Percentiles rank a stretch among this genome's conserved stretches.
Conservation (phyloP, 2,797 vertebrate genomes). For the Spheniscus humboldti region DNA sequence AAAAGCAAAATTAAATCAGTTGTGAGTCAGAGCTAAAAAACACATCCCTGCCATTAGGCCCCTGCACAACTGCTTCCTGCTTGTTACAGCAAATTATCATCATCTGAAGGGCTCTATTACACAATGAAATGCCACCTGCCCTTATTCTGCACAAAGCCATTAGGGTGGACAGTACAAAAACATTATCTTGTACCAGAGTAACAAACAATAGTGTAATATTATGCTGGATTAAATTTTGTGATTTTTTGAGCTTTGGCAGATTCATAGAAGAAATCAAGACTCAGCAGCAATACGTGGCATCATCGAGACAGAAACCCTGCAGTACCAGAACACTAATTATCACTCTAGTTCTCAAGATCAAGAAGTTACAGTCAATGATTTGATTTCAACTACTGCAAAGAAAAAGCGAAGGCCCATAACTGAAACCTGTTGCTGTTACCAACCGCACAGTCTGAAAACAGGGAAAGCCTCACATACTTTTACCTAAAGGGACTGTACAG, state of each 20-base stretch:
- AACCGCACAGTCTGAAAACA: not conserved
- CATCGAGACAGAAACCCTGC: not conserved
- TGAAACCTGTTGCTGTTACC: not conserved
- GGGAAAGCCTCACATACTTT: not conserved
- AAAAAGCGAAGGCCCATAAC: not conserved
- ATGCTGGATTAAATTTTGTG: not conserved
- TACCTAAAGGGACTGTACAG: not conserved
- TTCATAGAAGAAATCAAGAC: not conserved
- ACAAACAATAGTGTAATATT: not conserved
- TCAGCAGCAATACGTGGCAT: not conserved
- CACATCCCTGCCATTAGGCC: not conserved
- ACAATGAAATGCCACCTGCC: not conserved
- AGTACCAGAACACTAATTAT: not conserved
- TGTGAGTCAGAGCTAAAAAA: constrained; percentile 29
- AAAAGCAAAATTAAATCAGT: constrained; percentile 10
- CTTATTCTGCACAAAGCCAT: not conserved
- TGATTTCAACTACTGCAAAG: not conserved
- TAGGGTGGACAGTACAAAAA: not conserved
- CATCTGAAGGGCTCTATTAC: not conserved
- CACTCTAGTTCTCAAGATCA: not conserved
- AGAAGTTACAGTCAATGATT: not conserved
- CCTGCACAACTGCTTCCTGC: not conserved
- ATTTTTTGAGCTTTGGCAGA: not conserved
- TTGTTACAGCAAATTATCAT: not conserved
- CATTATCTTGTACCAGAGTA: not conserved